Evolutionary conservation across 2,888 invertebrate species (phyloP).

Genomic region (Helobdella robusta): DNA sequence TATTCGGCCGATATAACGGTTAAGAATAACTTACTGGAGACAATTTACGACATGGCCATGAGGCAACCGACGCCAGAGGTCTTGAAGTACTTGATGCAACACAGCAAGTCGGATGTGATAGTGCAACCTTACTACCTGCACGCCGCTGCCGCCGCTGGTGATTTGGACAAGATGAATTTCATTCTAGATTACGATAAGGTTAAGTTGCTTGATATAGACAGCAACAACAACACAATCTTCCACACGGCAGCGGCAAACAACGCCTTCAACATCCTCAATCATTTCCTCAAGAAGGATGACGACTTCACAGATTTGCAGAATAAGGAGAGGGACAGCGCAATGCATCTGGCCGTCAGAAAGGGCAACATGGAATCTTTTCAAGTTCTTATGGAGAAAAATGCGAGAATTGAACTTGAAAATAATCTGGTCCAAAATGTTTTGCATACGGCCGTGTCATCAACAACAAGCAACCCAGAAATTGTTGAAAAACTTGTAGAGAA

Average conservation of each 20-base stretch:
- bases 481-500: not conserved
- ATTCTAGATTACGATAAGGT: conserved; percentile 9
- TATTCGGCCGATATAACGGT: conserved; percentile 20
- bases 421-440: conserved; percentile 18
- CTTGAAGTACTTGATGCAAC: conserved; percentile 26
- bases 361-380: conserved; percentile 24
- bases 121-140: conserved; percentile 26
- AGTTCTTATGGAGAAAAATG: conserved; percentile 17
- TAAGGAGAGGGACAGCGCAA: conserved; percentile 26
- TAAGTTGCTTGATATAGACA: conserved; percentile 12
- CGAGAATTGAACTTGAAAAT: conserved; percentile 23
- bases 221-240: conserved; percentile 25
- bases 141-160: conserved; percentile 27
- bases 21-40: conserved; percentile 27
- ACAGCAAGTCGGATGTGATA: conserved; percentile 13
- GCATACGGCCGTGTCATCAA: conserved; percentile 24
- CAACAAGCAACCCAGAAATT: not conserved
- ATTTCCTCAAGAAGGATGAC: conserved; percentile 25
- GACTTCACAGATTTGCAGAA: conserved; percentile 27
- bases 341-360: conserved; percentile 26
- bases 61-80: not conserved
- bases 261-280: conserved; percentile 11
- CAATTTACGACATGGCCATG: conserved; percentile 28
- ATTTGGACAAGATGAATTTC: conserved; percentile 26
- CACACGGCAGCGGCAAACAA: conserved; percentile 27